These are phyloP conservation scores for Macrosoma leucophasiata DNA, from an alignment of 2,888 invertebrate species.

Conservation along the genomic window DNA sequence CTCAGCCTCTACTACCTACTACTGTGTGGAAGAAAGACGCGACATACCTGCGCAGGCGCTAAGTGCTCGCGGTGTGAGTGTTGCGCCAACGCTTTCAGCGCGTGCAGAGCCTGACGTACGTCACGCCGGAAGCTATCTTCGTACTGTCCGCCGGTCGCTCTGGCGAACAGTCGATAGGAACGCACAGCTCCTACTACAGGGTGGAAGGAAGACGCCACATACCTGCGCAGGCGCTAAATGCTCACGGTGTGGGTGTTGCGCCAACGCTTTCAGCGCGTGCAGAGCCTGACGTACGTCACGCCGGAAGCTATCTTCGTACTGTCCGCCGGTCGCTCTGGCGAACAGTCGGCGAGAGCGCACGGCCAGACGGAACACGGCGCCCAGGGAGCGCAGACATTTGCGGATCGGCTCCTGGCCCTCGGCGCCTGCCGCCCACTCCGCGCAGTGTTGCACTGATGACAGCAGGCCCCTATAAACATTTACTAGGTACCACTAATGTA, in stretches of 20 bases:
- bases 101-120: constrained; percentile 85
- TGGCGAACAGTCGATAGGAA: constrained; percentile 87
- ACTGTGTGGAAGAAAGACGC: no score
- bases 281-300: constrained; percentile 88
- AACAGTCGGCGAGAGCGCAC: constrained; percentile 91
- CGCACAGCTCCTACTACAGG: no score
- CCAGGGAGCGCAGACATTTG: constrained; percentile 92
- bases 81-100: constrained; percentile 82
- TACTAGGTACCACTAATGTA: no score
- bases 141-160: constrained; percentile 91
- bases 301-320: constrained; percentile 91
- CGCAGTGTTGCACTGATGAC: constrained; percentile 92
- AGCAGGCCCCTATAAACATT: constrained; percentile 83
- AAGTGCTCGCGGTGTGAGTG: constrained; percentile 83
- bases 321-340: constrained; percentile 89
- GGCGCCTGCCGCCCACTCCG: constrained; percentile 89
- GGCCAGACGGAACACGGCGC: constrained; percentile 94
- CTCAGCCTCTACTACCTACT: no score
- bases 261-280: constrained; percentile 84
- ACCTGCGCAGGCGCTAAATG: constrained; percentile 86
- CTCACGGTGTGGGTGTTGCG: constrained; percentile 79
- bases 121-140: constrained; percentile 91
- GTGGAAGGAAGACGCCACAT: no score
- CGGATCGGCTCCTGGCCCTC: constrained; percentile 93
- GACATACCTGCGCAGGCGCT: constrained; percentile 84